Evolutionary conservation across 2,797 vertebrate species (phyloP), one percentile per base, ranked within the genome.

Genomic region (Lutjanus argentimaculatus): DNA sequence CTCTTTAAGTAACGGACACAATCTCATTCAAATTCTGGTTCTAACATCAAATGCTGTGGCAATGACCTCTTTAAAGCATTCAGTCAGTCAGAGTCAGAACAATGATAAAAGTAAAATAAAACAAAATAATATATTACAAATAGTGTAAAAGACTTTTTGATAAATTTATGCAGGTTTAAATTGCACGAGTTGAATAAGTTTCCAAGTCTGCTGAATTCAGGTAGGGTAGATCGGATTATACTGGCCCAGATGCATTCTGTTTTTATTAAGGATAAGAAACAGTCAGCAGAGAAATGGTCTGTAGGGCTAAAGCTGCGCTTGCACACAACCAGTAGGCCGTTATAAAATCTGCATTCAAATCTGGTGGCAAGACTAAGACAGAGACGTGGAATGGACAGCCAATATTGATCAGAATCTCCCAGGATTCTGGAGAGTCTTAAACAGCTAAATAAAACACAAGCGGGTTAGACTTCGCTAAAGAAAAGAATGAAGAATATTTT

Each of bases 301-400:
- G 40, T 8, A 22, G 14, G 55, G 14, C 17, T 52, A 46, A 45
- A 46, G 64, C 7, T 64, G 59, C 8, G 21, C 19, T 52, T 52
- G 16, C 58, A 63, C 25, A 25, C 1, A n/a, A 22, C 25, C 7
- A 11, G 9, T 7, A 45, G 10, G 11, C 6, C 14, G 19, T 40
- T 48, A 11, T 36, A 46, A 51, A 8, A 49, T 66, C 48, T 21
- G 58, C 22, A 45, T 76, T 76, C 36, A 70, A 78, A 61, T 66
- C 14, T 66, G 17, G 42, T 43, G 22, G 12, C 11, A 67, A 49
- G 46, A 65, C 73, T 51, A 66, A 16, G 22, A 61, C 2, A 30
- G 42, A 52, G 13, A 72, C 4, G 40, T 55, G 19, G 12, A 55
- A 46, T 17, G 1, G 56, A 57, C 46, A 25, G n/a, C 42, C 8